phyloP scores from a whole-genome alignment of 2,888 invertebrate species.

The Dynastes tityus region DNA sequence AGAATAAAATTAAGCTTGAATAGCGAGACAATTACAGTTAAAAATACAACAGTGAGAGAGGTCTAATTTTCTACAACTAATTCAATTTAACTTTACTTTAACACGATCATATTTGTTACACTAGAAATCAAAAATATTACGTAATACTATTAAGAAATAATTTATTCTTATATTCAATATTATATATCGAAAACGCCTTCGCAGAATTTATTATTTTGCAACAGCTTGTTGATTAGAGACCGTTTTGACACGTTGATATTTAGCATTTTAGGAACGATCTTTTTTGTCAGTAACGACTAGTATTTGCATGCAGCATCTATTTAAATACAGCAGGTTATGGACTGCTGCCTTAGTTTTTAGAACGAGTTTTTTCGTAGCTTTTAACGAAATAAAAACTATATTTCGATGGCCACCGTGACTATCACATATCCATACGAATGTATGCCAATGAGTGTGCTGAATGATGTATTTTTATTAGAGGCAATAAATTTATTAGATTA shows the following conservation, averaged over 20 bases:
- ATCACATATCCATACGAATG: too few species aligned
- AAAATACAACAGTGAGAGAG: too few species aligned
- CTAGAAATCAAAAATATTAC: background rate
- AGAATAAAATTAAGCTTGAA: too few species aligned
- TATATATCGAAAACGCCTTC: background rate
- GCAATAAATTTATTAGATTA: too few species aligned
- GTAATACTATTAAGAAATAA: background rate
- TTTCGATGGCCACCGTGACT: background rate
- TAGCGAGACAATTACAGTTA: too few species aligned
- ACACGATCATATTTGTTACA: background rate
- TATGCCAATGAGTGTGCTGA: background rate
- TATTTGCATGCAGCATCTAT: background rate
- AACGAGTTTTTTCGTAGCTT: background rate
- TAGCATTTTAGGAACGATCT: background rate
- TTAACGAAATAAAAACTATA: background rate
- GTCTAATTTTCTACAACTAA: background rate
- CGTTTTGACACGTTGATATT: constrained; percentile 17
- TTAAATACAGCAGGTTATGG: background rate
- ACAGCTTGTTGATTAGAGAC: background rate
- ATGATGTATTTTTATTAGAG: too few species aligned
- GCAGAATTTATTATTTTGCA: background rate
- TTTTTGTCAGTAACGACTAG: background rate
- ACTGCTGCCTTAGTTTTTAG: background rate
- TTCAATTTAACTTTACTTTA: background rate
- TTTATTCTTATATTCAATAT: background rate